phyloP scores from a whole-genome alignment of 2,113 vertebrate species.

The Anhinga rufa region DNA sequence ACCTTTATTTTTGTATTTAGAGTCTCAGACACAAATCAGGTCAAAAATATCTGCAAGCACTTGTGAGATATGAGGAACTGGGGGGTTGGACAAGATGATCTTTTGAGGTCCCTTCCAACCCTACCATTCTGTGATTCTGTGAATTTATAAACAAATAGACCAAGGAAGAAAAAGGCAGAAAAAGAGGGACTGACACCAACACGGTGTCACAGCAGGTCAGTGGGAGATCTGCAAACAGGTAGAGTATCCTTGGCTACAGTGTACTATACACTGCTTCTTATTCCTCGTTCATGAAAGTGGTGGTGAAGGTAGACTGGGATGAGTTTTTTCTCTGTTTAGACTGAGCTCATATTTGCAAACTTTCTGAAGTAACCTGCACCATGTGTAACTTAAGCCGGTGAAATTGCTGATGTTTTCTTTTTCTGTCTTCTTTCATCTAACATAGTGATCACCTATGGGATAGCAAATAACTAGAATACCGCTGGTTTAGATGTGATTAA shows the following conservation, averaged over 20 bases:
- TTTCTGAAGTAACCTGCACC: not conserved
- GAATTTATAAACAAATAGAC: not conserved
- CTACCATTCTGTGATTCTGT: too few relatives aligned
- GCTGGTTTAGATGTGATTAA: not conserved
- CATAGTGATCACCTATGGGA: accelerated
- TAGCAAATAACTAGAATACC: not conserved
- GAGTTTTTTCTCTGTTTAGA: not conserved
- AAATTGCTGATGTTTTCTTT: not conserved
- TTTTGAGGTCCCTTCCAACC: too few relatives aligned
- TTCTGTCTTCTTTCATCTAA: not conserved
- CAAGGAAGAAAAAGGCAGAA: not conserved
- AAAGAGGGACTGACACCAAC: not conserved
- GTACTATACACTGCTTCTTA: not conserved
- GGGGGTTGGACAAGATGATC: too few relatives aligned
- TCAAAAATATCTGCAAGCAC: not conserved
- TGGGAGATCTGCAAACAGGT: not conserved
- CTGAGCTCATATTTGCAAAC: not conserved
- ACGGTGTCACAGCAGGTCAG: not conserved
- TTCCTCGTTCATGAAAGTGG: not conserved
- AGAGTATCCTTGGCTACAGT: not conserved
- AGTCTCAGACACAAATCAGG: not conserved
- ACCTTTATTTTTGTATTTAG: not conserved
- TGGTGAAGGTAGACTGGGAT: not conserved
- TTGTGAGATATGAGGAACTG: not conserved
- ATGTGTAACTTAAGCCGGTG: not conserved